A percentile compares a stretch with the other conserved stretches of the same genome.
phyloP scores from a whole-genome alignment of 2,888 invertebrate genomes.

The Altica lythri region DNA sequence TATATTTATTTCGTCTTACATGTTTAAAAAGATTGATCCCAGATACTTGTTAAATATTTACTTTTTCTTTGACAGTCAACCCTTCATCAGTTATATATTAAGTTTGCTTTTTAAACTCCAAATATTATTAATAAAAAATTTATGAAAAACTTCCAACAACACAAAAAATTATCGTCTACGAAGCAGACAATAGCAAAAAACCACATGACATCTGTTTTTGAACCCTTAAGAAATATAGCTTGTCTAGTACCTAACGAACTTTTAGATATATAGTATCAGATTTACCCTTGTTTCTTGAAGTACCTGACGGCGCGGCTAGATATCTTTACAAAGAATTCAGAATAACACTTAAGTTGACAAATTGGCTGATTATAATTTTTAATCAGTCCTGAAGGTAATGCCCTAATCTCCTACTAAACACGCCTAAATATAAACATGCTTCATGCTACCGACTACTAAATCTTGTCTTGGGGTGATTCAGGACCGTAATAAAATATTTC shows the following conservation, averaged over 20 bases:
- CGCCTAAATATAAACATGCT: constrained; percentile 49
- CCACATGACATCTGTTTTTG: constrained; percentile 33
- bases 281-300: constrained; percentile 24
- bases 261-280: constrained; percentile 32
- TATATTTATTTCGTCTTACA: too few species aligned
- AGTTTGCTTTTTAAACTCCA: too few species aligned
- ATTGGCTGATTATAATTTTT: constrained; percentile 56
- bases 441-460: constrained; percentile 48
- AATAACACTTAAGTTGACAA: constrained; percentile 53
- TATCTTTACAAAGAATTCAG: constrained; percentile 33
- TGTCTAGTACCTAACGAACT: constrained; percentile 28
- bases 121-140: constrained; percentile 14
- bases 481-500: constrained; percentile 9
- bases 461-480: constrained; percentile 34
- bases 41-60: too few species aligned
- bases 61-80: too few species aligned
- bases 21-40: too few species aligned
- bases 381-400: constrained; percentile 45
- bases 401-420: constrained; percentile 39
- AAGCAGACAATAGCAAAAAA: constrained; percentile 27
- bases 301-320: constrained; percentile 34
- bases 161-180: constrained; percentile 14
- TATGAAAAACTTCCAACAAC: constrained; percentile 9
- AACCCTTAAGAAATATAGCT: constrained; percentile 32
- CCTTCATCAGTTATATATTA: too few species aligned